Base-by-base conservation (phyloP, 2,888 invertebrate genomes). In the Cynaeus angustus region DNA sequence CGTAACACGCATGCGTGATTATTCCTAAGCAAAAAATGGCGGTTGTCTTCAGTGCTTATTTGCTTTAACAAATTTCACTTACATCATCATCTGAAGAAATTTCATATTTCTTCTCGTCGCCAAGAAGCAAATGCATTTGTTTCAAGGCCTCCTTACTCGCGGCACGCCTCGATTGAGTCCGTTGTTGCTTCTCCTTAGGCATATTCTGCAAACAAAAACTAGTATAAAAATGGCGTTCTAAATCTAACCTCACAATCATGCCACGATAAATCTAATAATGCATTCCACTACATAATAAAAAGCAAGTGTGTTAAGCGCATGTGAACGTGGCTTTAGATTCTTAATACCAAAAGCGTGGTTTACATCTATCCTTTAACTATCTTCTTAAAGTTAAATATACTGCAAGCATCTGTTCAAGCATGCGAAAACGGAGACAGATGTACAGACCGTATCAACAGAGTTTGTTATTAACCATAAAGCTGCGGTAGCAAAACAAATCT, bases 121-220 rank as follows among this genome's bases (percentile, higher is more conserved):
- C 81, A 53, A 83, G 74, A 48, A 83, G 72, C 46, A 83, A 3
- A 16, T 45, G 78, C 81, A 84, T 82, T 71, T 84, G 84, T 71
- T 83, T 84, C 8, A 84, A 74, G 26, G 84, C 83, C 64, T 83
- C 84, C 72, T 84, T 85, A 72, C 84, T 85, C 41, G 85, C 85
- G 52, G 82, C 82, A 66, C 85, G 78, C 66, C 81, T 74, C 12
- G 81, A 78, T 56, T 79, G 75, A 13, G 76, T 74, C 65, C 80
- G 76, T 9, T 74, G 66, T 45, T 58, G 52, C 72, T 72, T 66
- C 59, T 70, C 79, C 71, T 81, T 81, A 21, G 81, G 80, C 80
- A 81, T 80, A 64, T 72, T 75, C 67, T 72, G 10, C 30, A 38
- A 65, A 58, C 58, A 66, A 50, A 53, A 45, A 2, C 5, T 48